Evolutionary conservation across 2,113 vertebrate species (phyloP).

Genomic region (Podarcis raffonei): DNA sequence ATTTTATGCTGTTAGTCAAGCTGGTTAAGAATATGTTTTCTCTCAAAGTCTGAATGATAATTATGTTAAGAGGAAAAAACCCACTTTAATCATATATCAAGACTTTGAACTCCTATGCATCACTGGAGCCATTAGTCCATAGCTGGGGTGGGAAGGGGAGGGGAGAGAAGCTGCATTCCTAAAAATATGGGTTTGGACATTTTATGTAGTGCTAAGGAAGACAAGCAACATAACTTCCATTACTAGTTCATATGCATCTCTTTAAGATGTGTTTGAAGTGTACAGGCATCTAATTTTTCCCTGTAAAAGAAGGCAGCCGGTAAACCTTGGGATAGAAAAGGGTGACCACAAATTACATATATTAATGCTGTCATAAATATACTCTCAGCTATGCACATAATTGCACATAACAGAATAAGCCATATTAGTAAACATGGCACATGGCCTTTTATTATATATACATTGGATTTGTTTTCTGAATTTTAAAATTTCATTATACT

Average conservation of each 20-base stretch:
- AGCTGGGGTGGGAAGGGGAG: background rate
- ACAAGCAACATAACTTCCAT: background rate
- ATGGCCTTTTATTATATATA: slow-evolving; percentile 45
- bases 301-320: background rate
- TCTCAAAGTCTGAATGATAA: too few species aligned
- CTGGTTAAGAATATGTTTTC: background rate
- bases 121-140: background rate
- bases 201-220: background rate
- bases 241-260: background rate
- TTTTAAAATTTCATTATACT: slow-evolving; percentile 37
- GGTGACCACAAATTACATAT: background rate
- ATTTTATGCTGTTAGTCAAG: background rate
- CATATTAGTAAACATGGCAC: slow-evolving; percentile 18
- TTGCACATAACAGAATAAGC: background rate
- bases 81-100: slow-evolving; percentile 7
- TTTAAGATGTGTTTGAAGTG: background rate
- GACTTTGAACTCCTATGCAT: background rate
- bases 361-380: slow-evolving; percentile 19
- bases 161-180: background rate
- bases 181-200: background rate
- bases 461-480: slow-evolving; percentile 31
- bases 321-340: background rate
- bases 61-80: too few species aligned
- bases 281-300: background rate
- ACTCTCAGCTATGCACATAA: background rate